Conservation (phyloP, 2,113 vertebrate species). For the Harpagus bidentatus region DNA sequence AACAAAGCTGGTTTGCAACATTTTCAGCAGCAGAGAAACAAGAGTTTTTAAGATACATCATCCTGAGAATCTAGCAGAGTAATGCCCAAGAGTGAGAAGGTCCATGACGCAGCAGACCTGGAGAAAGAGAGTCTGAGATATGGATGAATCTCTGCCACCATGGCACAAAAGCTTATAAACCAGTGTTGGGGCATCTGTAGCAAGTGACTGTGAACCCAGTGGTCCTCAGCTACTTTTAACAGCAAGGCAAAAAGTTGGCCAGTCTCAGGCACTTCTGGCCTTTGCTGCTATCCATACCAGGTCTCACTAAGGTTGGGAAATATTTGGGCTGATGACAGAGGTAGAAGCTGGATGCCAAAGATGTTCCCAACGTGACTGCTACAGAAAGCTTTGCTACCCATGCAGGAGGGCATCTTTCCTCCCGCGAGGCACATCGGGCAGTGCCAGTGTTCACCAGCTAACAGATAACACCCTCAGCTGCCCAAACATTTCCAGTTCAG, state of each 20-base stretch:
- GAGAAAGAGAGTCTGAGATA: not conserved
- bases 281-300: not conserved
- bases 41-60: not conserved
- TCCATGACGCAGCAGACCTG: not conserved
- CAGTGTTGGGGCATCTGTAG: rapidly evolving
- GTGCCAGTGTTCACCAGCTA: not conserved
- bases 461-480: not conserved
- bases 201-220: not conserved
- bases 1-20: not conserved
- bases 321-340: not conserved
- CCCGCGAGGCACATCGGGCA: rapidly evolving
- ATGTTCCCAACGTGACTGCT: too few species aligned
- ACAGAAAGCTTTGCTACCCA: rapidly evolving
- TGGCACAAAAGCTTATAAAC: not conserved
- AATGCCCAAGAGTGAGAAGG: not conserved
- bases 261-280: not conserved
- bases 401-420: not conserved
- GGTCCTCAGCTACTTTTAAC: not conserved
- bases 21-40: not conserved
- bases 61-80: not conserved
- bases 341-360: not conserved
- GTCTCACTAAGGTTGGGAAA: not conserved
- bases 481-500: not conserved
- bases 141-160: rapidly evolving
- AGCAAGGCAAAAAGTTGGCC: not conserved